These are phyloP conservation scores for Thera obeliscata DNA, from an alignment of 2,888 invertebrate species.

Conservation along the genomic window DNA sequence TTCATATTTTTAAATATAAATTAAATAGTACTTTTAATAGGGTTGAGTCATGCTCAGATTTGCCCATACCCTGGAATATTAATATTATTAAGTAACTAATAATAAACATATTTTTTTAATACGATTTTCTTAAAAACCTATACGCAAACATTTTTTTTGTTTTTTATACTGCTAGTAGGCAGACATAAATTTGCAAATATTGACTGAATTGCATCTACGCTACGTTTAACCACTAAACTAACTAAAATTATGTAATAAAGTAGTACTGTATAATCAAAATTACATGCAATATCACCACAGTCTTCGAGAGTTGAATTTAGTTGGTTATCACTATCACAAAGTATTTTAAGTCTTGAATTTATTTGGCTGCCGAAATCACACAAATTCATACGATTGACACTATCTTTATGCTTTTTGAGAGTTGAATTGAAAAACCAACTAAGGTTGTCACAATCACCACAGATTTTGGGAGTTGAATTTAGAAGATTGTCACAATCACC, in stretches of 20 bases:
- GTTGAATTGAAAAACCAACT: too few relatives aligned
- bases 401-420: background rate
- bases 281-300: background rate
- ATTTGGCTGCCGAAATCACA: background rate
- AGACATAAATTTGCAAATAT: background rate
- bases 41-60: too few relatives aligned
- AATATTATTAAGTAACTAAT: too few relatives aligned
- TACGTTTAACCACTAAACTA: background rate
- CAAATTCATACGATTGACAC: background rate
- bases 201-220: background rate
- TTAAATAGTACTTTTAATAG: too few relatives aligned
- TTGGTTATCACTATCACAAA: conserved; percentile 1
- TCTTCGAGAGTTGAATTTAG: background rate
- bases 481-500: conserved; percentile 2
- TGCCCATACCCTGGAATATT: too few relatives aligned
- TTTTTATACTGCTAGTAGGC: background rate
- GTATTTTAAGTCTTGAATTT: background rate
- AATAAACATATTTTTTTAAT: too few relatives aligned
- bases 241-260: conserved; percentile 7
- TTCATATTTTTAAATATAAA: too few relatives aligned
- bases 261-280: background rate
- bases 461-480: background rate
- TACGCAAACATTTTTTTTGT: background rate
- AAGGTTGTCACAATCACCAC: background rate
- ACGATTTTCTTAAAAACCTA: background rate